Percentiles rank a stretch among this genome's conserved stretches.
Conservation (phyloP, 2,113 vertebrate genomes). For the Pimephales promelas region DNA sequence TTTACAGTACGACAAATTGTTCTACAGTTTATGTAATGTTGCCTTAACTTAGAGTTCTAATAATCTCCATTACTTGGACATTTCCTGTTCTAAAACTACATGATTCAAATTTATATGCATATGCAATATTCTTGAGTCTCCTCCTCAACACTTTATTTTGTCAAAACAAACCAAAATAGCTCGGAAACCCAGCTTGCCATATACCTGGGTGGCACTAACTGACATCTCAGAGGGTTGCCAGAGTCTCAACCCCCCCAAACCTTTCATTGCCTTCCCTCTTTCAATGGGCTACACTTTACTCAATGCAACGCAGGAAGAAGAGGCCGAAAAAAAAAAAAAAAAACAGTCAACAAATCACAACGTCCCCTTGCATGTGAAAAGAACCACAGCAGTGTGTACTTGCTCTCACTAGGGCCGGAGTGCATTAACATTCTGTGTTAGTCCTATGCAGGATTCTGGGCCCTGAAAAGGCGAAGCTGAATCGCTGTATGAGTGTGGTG, state of each 20-base stretch:
- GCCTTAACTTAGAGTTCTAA: no score
- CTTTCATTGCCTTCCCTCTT: slow-evolving; percentile 41
- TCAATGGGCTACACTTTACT: slow-evolving; percentile 32
- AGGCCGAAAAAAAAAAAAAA: slow-evolving; percentile 41
- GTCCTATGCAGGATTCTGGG: slow-evolving; percentile 45
- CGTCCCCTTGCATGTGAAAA: slow-evolving; percentile 39
- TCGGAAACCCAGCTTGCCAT: slow-evolving; percentile 29
- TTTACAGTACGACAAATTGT: no score
- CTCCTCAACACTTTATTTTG: background rate
- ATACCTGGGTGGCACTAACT: slow-evolving; percentile 52
- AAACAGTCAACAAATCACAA: slow-evolving; percentile 56
- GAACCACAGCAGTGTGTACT: slow-evolving; percentile 37
- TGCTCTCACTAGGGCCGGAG: slow-evolving; percentile 32
- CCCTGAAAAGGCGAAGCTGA: slow-evolving; percentile 51
- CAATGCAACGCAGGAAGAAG: slow-evolving; percentile 56
- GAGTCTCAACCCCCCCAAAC: slow-evolving; percentile 28
- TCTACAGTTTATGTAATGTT: no score
- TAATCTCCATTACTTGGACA: no score
- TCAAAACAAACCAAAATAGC: background rate
- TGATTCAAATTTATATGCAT: no score
- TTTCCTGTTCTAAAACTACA: no score
- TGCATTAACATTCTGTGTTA: slow-evolving; percentile 63
- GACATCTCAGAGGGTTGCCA: slow-evolving; percentile 28
- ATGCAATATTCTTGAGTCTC: no score
- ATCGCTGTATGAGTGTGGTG: slow-evolving; percentile 54